Conservation (phyloP, 1,140 invertebrate genomes). For the Apis mellifera region DNA sequence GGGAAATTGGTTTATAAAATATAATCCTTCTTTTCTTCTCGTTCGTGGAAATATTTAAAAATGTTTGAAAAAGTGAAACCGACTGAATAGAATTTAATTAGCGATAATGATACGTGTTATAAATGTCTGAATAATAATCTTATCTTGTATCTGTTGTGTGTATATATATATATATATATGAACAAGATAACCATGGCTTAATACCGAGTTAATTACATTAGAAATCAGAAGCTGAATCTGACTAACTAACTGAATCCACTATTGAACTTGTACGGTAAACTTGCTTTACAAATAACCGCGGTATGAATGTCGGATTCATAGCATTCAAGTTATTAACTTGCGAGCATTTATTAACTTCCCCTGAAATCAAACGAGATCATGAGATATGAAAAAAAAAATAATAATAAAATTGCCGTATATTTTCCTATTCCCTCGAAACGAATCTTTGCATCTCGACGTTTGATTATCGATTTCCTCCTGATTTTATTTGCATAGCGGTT, state of each 20-base stretch:
- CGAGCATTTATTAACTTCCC: background rate
- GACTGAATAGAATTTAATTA: too few species aligned
- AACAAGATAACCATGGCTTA: conserved; percentile 10
- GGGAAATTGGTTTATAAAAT: too few species aligned
- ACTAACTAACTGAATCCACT: conserved; percentile 33
- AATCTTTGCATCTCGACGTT: too few species aligned
- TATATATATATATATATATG: background rate
- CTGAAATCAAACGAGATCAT: background rate
- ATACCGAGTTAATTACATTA: conserved; percentile 53
- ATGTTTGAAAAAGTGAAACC: too few species aligned
- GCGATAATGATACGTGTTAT: background rate
- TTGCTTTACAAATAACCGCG: conserved; percentile 1
- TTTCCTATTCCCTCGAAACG: too few species aligned
- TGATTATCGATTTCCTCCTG: too few species aligned
- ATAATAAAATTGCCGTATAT: too few species aligned
- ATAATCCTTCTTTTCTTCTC: too few species aligned
- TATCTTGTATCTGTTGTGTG: background rate
- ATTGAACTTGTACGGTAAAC: conserved; percentile 16
- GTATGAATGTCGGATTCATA: background rate
- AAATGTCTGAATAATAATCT: conserved; percentile 12
- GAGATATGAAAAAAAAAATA: background rate
- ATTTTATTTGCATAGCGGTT: too few species aligned
- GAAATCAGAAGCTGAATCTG: conserved; percentile 43
- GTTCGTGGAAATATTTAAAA: too few species aligned
- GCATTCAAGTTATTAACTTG: background rate